These are phyloP conservation scores for Leptonema lineaticorne DNA, from an alignment of 1,140 invertebrate genomes.

Conservation along the genomic window DNA sequence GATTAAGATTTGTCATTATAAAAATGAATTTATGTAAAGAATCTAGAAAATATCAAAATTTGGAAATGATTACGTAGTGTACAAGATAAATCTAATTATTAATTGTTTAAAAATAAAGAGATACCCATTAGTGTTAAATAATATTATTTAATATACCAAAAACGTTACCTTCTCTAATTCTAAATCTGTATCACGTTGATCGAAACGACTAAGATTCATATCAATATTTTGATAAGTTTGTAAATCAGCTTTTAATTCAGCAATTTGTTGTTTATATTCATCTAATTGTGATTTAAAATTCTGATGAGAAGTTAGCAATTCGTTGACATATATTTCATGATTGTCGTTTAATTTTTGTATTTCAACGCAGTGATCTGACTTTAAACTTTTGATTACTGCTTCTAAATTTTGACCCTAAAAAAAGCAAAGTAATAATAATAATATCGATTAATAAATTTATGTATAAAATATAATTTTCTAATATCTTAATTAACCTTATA, in stretches of 20 bases:
- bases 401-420: conserved; percentile 25
- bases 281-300: conserved; percentile 54
- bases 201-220: conserved; percentile 44
- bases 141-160: no score
- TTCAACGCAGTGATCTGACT: conserved; percentile 42
- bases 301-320: conserved; percentile 51
- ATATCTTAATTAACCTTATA: not conserved
- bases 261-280: conserved; percentile 52
- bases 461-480: not conserved
- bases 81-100: not conserved
- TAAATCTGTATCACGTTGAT: conserved; percentile 56
- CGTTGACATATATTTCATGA: conserved; percentile 54
- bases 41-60: no score
- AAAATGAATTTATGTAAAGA: no score
- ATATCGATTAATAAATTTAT: not conserved
- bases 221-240: conserved; percentile 54
- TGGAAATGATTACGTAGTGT: no score
- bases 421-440: not conserved
- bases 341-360: conserved; percentile 46
- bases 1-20: no score
- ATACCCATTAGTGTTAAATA: no score
- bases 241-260: conserved; percentile 54
- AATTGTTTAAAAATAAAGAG: not conserved
- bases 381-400: conserved; percentile 24
- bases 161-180: conserved; percentile 59